Conservation (phyloP, 2,113 vertebrate species). For the Abramis brama region DNA sequence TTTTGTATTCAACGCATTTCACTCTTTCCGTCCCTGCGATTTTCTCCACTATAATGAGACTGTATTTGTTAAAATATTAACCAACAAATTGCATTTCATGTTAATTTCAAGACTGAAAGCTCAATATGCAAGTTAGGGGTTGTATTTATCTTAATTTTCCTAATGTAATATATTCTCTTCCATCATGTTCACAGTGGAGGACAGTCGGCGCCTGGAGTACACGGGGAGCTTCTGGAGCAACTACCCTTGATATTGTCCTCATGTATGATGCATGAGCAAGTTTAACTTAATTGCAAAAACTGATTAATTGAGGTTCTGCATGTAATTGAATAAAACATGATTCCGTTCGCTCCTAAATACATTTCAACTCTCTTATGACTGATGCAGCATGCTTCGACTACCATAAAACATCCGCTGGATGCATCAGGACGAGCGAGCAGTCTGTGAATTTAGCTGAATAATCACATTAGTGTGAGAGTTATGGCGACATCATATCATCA, state of each 20-base stretch:
- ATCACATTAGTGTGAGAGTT: conserved; percentile 74
- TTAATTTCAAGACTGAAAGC: conserved; percentile 28
- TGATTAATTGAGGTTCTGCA: conserved; percentile 79
- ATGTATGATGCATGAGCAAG: conserved; percentile 78
- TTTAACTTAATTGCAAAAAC: conserved; percentile 81
- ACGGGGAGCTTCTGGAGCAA: conserved; percentile 52
- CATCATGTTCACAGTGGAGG: conserved; percentile 51
- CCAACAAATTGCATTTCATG: conserved; percentile 37
- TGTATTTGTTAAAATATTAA: conserved; percentile 22
- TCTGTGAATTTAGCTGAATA: conserved; percentile 77
- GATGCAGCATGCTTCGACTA: conserved; percentile 73
- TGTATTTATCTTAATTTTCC: conserved; percentile 56
- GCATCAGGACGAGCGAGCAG: conserved; percentile 70
- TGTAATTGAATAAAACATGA: conserved; percentile 82
- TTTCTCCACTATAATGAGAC: conserved; percentile 3
- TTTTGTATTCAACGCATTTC: conserved; percentile 45
- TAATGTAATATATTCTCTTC: conserved; percentile 44
- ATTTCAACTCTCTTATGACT: conserved; percentile 77
- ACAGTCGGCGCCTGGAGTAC: conserved; percentile 30
- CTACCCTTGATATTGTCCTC: conserved; percentile 68
- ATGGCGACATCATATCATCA: conserved; percentile 66
- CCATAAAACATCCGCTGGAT: conserved; percentile 74
- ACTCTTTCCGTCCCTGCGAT: conserved; percentile 10
- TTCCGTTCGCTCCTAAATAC: conserved; percentile 75
- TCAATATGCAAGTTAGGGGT: neutral